These are phyloP conservation scores for Yponomeuta evonymella DNA, from an alignment of 2,888 invertebrate species.

Conservation along the genomic window DNA sequence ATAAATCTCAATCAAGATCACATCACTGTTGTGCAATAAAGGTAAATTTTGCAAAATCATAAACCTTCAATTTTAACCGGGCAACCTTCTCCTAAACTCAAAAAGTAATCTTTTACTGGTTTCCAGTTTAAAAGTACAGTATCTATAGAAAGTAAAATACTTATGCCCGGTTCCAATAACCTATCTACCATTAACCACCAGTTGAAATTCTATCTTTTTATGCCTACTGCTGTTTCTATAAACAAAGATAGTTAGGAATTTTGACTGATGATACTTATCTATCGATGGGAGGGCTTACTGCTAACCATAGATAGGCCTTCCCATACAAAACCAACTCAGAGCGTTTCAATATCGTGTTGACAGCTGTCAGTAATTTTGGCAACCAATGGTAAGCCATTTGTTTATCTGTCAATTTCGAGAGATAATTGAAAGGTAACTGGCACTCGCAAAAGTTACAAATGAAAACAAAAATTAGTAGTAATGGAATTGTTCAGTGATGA, in stretches of 20 bases:
- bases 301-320: conserved; percentile 4
- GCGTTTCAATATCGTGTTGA: conserved; percentile 14
- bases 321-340: conserved; percentile 1
- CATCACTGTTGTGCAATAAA: no score
- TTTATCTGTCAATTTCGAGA: conserved; percentile 13
- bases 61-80: no score
- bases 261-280: conserved; percentile 4
- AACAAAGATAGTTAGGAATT: conserved; percentile 13
- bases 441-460: background rate
- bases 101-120: no score
- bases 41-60: no score
- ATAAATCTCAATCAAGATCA: no score
- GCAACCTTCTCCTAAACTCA: no score
- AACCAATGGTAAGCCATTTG: conserved; percentile 11
- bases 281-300: conserved; percentile 5
- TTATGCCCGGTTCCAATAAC: conserved; percentile 12
- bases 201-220: no score
- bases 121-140: no score
- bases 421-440: background rate
- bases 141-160: no score
- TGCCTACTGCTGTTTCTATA: conserved; percentile 13
- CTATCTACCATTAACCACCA: conserved; percentile 4
- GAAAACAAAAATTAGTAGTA: background rate
- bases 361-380: conserved; percentile 12
- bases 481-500: conserved; percentile 13